These are phyloP conservation scores for Corythaixoides concolor DNA, from an alignment of 2,113 vertebrate genomes.

Conservation along the genomic window DNA sequence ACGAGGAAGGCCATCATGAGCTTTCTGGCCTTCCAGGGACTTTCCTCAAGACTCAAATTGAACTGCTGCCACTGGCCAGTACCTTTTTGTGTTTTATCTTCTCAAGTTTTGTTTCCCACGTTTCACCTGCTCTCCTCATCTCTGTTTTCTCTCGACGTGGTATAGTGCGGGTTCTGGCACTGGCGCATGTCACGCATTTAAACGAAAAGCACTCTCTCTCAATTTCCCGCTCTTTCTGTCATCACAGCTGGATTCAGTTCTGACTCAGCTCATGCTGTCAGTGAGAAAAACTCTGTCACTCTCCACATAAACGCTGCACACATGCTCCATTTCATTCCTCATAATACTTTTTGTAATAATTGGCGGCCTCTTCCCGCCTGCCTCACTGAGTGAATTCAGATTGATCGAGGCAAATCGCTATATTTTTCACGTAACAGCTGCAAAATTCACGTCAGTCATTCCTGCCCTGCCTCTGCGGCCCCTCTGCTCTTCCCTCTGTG, in stretches of 20 bases:
- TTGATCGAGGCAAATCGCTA: neutral
- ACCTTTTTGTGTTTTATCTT: neutral
- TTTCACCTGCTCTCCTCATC: neutral
- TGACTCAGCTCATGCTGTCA: neutral
- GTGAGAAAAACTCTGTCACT: neutral
- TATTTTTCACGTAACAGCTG: too few relatives aligned
- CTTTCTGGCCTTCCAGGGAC: neutral
- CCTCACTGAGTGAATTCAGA: neutral
- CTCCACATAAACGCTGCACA: fast-evolving
- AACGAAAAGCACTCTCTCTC: neutral
- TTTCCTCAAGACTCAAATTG: neutral
- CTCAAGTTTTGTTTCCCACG: neutral
- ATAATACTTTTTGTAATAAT: neutral
- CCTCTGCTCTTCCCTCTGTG: neutral
- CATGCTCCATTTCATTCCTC: too few relatives aligned
- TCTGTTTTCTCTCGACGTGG: fast-evolving
- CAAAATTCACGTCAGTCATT: neutral
- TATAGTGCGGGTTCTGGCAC: fast-evolving
- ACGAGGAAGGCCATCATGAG: fast-evolving
- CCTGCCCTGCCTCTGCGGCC: neutral
- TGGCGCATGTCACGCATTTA: fast-evolving
- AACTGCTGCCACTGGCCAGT: neutral
- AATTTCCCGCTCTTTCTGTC: neutral
- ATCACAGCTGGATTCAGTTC: neutral
- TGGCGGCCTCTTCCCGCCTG: neutral